These are phyloP conservation scores for Latrodectus geometricus DNA, from an alignment of 1,140 invertebrate genomes.

Conservation along the genomic window DNA sequence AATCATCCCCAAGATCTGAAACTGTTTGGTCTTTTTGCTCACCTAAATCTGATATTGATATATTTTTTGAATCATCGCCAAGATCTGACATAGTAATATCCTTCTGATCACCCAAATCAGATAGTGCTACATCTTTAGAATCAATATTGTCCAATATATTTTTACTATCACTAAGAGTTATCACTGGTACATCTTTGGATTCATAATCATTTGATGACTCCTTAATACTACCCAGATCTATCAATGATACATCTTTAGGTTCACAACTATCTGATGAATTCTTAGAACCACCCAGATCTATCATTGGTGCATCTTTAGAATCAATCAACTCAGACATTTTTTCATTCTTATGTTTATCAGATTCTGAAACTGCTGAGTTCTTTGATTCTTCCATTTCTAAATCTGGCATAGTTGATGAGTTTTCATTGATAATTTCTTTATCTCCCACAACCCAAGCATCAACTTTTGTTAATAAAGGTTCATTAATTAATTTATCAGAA, in stretches of 20 bases:
- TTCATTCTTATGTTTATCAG: neutral
- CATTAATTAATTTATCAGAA: constrained; percentile 1
- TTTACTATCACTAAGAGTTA: neutral
- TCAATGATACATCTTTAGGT: neutral
- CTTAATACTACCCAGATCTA: neutral
- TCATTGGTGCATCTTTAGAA: neutral
- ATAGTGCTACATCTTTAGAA: neutral
- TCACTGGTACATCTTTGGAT: neutral
- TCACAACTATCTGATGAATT: neutral
- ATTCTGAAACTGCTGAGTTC: neutral
- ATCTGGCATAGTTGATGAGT: neutral
- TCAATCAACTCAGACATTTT: neutral
- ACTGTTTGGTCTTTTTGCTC: neutral
- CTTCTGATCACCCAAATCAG: neutral
- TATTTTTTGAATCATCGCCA: neutral
- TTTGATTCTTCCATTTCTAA: neutral
- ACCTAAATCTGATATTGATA: neutral
- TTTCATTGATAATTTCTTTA: neutral
- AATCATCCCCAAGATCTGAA: neutral
- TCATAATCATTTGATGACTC: neutral
- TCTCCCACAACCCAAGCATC: neutral
- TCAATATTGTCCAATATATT: neutral
- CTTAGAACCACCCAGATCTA: neutral
- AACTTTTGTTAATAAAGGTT: neutral
- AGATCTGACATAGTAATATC: neutral